Conservation (phyloP, 2,113 vertebrate genomes). For the Hydrolagus affinis region DNA sequence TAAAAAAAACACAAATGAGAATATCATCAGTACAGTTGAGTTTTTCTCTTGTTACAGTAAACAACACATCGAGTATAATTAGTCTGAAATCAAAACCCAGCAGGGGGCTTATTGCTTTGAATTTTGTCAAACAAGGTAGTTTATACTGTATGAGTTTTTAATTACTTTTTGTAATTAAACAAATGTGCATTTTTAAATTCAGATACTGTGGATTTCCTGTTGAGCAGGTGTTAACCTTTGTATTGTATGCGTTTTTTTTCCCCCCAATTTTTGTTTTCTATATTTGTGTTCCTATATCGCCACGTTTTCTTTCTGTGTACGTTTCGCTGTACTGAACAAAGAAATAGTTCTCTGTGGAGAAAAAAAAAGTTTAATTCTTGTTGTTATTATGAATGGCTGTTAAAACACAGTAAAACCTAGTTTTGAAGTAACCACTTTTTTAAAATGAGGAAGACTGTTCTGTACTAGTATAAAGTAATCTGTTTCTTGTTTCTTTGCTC, state of each 20-base stretch:
- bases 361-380: conserved; percentile 23
- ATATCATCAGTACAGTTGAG: not conserved
- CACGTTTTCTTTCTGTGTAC: conserved; percentile 17
- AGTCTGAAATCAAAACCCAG: conserved; percentile 19
- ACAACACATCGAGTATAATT: not conserved
- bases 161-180: conserved; percentile 32
- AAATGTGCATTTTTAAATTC: conserved; percentile 32
- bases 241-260: conserved; percentile 9
- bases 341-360: conserved; percentile 25
- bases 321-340: conserved; percentile 25
- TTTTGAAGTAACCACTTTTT: conserved; percentile 31
- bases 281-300: conserved; percentile 24
- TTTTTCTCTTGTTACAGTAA: conserved; percentile 8
- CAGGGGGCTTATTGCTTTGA: conserved; percentile 18
- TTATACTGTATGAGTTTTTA: conserved; percentile 32
- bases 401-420: conserved; percentile 27
- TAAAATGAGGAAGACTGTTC: conserved; percentile 22
- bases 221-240: conserved; percentile 32
- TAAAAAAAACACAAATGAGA: not conserved
- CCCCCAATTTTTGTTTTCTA: conserved; percentile 5
- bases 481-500: conserved; percentile 18
- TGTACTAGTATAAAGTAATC: conserved; percentile 28
- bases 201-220: conserved; percentile 33
- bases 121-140: conserved; percentile 32
- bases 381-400: conserved; percentile 25